Conservation (phyloP, 2,797 vertebrate genomes). For the Chrysocyon brachyurus region DNA sequence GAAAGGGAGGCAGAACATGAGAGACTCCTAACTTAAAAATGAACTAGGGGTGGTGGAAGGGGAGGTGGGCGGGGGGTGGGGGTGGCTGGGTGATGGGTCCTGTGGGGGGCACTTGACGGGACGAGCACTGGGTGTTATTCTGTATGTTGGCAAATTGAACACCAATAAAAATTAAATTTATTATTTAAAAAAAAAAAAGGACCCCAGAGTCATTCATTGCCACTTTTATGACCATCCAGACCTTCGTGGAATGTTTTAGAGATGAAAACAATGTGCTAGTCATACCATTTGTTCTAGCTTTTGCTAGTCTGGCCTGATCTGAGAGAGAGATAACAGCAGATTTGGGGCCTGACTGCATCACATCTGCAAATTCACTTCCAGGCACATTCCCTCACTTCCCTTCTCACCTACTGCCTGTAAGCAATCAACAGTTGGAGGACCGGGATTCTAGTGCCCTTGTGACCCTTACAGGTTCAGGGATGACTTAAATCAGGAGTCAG, state of each 20-base stretch:
- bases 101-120: no score
- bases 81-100: no score
- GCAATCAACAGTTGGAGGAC: not conserved
- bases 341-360: not conserved
- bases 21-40: fast-evolving
- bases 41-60: no score
- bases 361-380: not conserved
- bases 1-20: no score
- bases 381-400: not conserved
- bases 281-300: not conserved
- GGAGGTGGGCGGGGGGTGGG: no score
- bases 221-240: not conserved
- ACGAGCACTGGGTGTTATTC: no score
- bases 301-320: not conserved
- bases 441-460: not conserved
- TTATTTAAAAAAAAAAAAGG: not conserved
- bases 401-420: not conserved
- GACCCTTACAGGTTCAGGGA: not conserved
- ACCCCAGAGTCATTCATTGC: not conserved
- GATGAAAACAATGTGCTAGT: not conserved
- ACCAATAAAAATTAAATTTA: no score
- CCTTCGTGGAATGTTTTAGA: slow-evolving; percentile 26
- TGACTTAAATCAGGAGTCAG: not conserved
- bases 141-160: no score
- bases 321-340: not conserved